A percentile compares a stretch with the other conserved stretches of the same genome.
phyloP scores from a whole-genome alignment of 2,888 invertebrate genomes.

The Anaspis maculata region DNA sequence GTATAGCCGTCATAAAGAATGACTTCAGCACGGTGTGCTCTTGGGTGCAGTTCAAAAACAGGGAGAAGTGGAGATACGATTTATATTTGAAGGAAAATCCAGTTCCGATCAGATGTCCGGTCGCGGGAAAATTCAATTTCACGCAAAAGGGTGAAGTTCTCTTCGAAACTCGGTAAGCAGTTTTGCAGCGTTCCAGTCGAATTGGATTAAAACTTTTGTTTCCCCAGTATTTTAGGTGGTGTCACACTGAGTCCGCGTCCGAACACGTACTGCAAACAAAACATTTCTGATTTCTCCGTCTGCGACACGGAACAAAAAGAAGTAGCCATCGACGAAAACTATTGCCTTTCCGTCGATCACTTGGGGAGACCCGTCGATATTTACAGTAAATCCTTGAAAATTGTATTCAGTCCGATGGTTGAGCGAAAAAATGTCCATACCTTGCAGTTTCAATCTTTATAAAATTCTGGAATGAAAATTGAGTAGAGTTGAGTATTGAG shows the following conservation, averaged over 20 bases:
- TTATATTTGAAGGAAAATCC: slow-evolving; percentile 81
- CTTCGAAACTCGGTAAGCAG: slow-evolving; percentile 63
- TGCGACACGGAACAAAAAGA: slow-evolving; percentile 94
- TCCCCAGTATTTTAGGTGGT: slow-evolving; percentile 77
- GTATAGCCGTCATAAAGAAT: slow-evolving; percentile 80
- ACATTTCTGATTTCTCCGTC: slow-evolving; percentile 92
- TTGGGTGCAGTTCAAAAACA: slow-evolving; percentile 85
- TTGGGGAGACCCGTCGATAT: slow-evolving; percentile 91
- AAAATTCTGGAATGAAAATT: too few relatives aligned
- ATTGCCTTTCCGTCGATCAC: slow-evolving; percentile 94
- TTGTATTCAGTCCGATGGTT: too few relatives aligned
- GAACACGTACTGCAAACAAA: slow-evolving; percentile 84
- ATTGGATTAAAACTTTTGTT: slow-evolving; percentile 6
- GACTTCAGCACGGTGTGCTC: slow-evolving; percentile 90
- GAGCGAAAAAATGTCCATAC: too few relatives aligned
- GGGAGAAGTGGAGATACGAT: slow-evolving; percentile 80
- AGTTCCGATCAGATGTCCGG: slow-evolving; percentile 86
- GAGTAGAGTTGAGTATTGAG: too few relatives aligned
- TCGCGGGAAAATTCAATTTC: slow-evolving; percentile 95
- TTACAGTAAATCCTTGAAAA: too few relatives aligned
- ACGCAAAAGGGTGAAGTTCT: slow-evolving; percentile 82
- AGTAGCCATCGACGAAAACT: slow-evolving; percentile 88
- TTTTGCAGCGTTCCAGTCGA: too few relatives aligned
- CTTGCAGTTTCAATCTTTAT: too few relatives aligned
- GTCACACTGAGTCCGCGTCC: slow-evolving; percentile 91